Percentiles rank a stretch among this genome's conserved stretches.
These are phyloP conservation scores for honey bee (Apis mellifera) DNA, from an alignment of 1,140 invertebrate species.

Conservation along the genomic window DNA sequence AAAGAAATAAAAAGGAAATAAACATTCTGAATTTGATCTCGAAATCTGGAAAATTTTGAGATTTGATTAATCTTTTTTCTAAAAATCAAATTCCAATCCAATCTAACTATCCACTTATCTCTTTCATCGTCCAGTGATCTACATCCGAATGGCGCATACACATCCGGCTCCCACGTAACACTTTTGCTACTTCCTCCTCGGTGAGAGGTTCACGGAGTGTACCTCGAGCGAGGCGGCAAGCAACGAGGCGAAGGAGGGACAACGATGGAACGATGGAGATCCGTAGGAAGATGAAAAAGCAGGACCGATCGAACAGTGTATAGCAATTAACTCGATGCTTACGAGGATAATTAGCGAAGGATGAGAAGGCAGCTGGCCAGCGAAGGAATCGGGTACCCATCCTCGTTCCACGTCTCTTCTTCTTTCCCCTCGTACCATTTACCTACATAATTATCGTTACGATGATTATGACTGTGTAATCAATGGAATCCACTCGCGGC, in stretches of 20 bases:
- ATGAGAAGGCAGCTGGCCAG: slow-evolving; percentile 78
- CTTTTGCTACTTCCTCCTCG: slow-evolving; percentile 61
- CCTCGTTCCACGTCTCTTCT: background rate
- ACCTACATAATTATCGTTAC: slow-evolving; percentile 80
- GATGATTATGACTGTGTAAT: slow-evolving; percentile 75
- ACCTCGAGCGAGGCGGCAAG: slow-evolving; percentile 1
- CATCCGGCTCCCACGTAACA: slow-evolving; percentile 70
- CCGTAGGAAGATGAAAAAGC: slow-evolving; percentile 53
- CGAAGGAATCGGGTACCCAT: slow-evolving; percentile 65
- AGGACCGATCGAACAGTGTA: slow-evolving; percentile 64
- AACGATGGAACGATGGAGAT: slow-evolving; percentile 24
- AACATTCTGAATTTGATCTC: no score
- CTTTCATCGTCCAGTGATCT: slow-evolving; percentile 13
- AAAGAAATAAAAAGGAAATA: no score
- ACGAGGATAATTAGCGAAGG: slow-evolving; percentile 79
- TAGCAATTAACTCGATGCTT: slow-evolving; percentile 79
- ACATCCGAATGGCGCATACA: slow-evolving; percentile 27
- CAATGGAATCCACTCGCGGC: slow-evolving; percentile 61
- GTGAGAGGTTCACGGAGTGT: slow-evolving; percentile 40
- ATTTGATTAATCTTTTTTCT: no score
- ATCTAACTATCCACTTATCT: background rate
- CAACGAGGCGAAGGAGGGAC: slow-evolving; percentile 14
- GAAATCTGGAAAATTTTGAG: no score
- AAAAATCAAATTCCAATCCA: no score
- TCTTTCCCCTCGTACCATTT: slow-evolving; percentile 67